Base-by-base conservation (phyloP, 2,797 vertebrate genomes). In the Rhinatrema bivittatum region DNA sequence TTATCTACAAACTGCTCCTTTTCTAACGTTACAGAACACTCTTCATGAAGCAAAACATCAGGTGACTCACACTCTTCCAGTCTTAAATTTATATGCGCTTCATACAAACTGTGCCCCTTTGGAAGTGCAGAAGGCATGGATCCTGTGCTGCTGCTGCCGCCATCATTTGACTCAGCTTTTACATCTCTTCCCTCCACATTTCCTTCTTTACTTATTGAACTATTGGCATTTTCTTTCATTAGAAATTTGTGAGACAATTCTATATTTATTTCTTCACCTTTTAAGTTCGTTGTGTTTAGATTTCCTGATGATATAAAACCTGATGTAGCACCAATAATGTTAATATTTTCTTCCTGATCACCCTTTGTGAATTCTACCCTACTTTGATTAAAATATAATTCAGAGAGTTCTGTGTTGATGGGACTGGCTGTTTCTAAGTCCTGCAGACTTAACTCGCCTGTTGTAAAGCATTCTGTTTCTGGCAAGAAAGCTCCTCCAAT, bases 401-500 rank as follows among this genome's bases (percentile, higher is more conserved):
- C 50, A 0, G 6, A 46, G 33, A 44, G 16, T 20, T 34, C 0
- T 37, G 5, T 23, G 33, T 55, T 25, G 36, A 20, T 2, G 0
- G 0, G 15, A 14, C 11, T 13, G 9, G 7, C 18, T 8, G 43
- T 23, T 24, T 86, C 76, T 20, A 84, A 56, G 33, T 77, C 47
- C 7, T 78, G 57, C 27, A 73, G 41, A 46, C 56, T 66, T 27
- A 72, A 34, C 16, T 56, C 39, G 39, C 55, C 39, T 32, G 29
- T 10, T 43, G 25, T 23, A 20, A 36, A 9, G 13, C 10, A 11
- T 25, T 54, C 61, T 46, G 31, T 24, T 27, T 51, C 55, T 59
- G 54, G 4, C 3, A 56, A 26, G 25, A 42, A 12, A 25, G 46
- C 56, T 22, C 21, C 21, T 19, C 20, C 40, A 47, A 36, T 15